Evolutionary conservation across 53 echinoderm and acorn worm genomes (phyloP).

Genomic region (Zoroaster sp.): DNA sequence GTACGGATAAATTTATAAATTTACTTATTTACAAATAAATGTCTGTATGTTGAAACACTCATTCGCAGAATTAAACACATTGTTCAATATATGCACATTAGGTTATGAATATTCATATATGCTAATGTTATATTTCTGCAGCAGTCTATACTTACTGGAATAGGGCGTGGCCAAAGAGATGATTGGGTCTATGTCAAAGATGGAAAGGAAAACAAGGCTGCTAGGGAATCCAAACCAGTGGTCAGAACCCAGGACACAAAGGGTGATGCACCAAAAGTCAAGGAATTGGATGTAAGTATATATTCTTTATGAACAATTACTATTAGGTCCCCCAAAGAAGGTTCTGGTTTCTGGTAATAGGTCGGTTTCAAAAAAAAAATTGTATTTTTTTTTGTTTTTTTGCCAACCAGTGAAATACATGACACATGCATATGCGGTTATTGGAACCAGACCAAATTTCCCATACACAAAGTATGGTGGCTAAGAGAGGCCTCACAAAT

Average conservation of each 20-base stretch:
- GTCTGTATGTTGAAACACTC: too few species aligned
- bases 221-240: not conserved
- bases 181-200: constrained; percentile 41
- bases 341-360: too few species aligned
- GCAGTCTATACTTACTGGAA: constrained; percentile 1
- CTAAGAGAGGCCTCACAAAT: too few species aligned
- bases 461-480: too few species aligned
- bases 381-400: too few species aligned
- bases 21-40: not conserved
- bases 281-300: constrained; percentile 72
- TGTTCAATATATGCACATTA: not conserved
- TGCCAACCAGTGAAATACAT: too few species aligned
- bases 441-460: too few species aligned
- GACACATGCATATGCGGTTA: too few species aligned
- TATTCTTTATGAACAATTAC: too few species aligned
- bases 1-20: not conserved
- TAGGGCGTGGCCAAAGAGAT: not conserved
- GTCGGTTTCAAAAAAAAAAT: too few species aligned
- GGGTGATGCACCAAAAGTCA: constrained; percentile 44
- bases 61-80: not conserved
- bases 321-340: too few species aligned
- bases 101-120: not conserved
- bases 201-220: not conserved
- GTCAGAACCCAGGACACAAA: constrained; percentile 25
- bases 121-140: not conserved